Conservation (phyloP, 2,113 vertebrate genomes). For the Microtus oregoni region DNA sequence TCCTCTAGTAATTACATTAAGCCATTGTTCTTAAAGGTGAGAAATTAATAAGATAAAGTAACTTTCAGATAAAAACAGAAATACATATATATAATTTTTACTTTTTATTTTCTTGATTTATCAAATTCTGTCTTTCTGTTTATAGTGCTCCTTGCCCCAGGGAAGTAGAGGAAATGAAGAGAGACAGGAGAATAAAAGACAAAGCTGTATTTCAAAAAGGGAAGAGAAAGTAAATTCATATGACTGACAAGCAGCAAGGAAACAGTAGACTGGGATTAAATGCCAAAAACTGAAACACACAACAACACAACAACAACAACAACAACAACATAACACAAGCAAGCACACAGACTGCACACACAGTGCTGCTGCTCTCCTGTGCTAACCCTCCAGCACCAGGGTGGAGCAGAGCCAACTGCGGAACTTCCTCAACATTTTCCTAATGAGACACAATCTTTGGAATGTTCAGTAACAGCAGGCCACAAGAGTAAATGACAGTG, state of each 20-base stretch:
- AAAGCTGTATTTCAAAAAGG: not conserved
- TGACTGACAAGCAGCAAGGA: not conserved
- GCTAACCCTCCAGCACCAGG: not conserved
- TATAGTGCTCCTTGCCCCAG: not conserved
- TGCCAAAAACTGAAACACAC: not conserved
- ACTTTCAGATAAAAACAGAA: conserved; percentile 21
- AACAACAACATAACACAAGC: not conserved
- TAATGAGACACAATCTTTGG: conserved; percentile 12
- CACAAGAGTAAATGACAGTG: not conserved
- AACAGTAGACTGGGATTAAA: not conserved
- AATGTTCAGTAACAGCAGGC: conserved; percentile 24
- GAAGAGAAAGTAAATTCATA: not conserved
- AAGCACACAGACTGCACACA: not conserved
- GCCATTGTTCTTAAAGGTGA: not conserved
- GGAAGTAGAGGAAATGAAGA: not conserved
- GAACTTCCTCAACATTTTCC: not conserved
- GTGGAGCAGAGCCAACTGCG: not conserved
- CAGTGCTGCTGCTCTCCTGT: not conserved
- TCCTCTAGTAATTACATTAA: conserved; percentile 21
- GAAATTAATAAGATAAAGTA: conserved; percentile 1
- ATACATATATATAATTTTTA: not conserved
- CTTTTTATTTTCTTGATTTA: conserved; percentile 6
- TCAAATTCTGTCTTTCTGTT: conserved; percentile 16
- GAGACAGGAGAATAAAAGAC: not conserved
- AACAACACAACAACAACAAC: not conserved